These are phyloP conservation scores for Drosophila kikkawai DNA, from an alignment of 1,140 invertebrate genomes.

Conservation along the genomic window DNA sequence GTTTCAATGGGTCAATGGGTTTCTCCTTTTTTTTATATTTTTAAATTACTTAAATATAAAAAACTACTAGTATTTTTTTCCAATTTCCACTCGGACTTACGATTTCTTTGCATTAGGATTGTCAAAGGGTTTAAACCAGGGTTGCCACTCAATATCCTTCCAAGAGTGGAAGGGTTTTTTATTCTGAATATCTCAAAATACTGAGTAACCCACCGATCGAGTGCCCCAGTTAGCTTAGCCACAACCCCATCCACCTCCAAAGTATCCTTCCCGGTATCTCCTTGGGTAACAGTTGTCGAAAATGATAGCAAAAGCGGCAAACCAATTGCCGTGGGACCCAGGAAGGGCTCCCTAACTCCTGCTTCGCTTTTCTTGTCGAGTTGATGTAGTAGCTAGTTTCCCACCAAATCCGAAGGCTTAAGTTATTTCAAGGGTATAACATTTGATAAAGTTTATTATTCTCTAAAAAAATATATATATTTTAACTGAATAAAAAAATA, in stretches of 20 bases:
- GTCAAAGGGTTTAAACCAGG: background rate
- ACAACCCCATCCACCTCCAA: background rate
- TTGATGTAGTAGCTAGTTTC: slow-evolving; percentile 2
- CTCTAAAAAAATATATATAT: background rate
- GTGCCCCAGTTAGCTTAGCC: slow-evolving; percentile 7
- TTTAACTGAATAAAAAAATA: background rate
- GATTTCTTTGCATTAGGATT: background rate
- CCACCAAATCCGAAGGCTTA: background rate
- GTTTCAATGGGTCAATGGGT: slow-evolving; percentile 39
- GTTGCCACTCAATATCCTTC: background rate
- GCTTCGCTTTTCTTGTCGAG: background rate
- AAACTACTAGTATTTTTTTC: background rate
- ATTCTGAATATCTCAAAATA: background rate
- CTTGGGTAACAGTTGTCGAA: slow-evolving; percentile 72
- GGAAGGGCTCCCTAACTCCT: slow-evolving; percentile 10
- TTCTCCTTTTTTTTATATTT: background rate
- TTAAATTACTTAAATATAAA: background rate
- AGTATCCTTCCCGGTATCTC: slow-evolving; percentile 1
- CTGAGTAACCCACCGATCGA: slow-evolving; percentile 38
- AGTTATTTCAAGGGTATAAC: background rate
- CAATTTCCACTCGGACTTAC: too few species aligned
- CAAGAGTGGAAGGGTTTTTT: background rate
- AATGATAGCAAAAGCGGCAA: slow-evolving; percentile 57
- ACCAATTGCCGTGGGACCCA: slow-evolving; percentile 72
- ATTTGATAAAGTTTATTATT: background rate